Evolutionary conservation across 2,113 vertebrate species (phyloP).

Genomic region (Tor tambroides): DNA sequence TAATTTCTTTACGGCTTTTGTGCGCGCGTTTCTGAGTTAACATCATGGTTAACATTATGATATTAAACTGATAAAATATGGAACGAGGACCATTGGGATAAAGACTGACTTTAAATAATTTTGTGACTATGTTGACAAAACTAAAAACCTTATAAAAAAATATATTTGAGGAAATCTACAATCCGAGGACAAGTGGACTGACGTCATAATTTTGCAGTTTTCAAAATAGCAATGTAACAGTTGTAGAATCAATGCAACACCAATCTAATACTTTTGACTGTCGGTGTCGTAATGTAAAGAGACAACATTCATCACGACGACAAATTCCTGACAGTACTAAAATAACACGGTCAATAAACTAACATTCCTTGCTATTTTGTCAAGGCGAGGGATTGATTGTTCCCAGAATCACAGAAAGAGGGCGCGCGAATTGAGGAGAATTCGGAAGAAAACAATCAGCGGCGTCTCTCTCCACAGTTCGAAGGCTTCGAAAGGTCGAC

Average conservation of each 20-base stretch:
- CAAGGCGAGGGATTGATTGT: background rate
- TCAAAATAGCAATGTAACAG: background rate
- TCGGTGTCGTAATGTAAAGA: background rate
- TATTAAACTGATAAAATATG: background rate
- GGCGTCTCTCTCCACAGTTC: conserved; percentile 23
- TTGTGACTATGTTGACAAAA: background rate
- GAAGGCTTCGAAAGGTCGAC: conserved; percentile 50
- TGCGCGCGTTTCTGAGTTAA: background rate
- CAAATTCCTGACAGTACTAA: background rate
- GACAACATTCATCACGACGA: background rate
- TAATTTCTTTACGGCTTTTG: background rate
- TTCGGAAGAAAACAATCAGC: conserved; percentile 17
- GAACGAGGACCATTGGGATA: background rate
- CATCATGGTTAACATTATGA: background rate
- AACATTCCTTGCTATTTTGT: background rate
- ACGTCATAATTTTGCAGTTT: background rate
- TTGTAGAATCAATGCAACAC: background rate
- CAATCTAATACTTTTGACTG: background rate
- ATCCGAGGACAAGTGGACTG: background rate
- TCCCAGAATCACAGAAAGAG: conserved; percentile 32
- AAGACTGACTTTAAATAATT: background rate
- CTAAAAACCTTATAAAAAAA: background rate
- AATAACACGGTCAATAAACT: background rate
- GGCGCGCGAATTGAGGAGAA: background rate
- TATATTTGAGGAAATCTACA: background rate